Evolutionary conservation across 2,113 vertebrate species (phyloP), one percentile per base, ranked within the genome.

Genomic region (Onychostruthus taczanowskii): DNA sequence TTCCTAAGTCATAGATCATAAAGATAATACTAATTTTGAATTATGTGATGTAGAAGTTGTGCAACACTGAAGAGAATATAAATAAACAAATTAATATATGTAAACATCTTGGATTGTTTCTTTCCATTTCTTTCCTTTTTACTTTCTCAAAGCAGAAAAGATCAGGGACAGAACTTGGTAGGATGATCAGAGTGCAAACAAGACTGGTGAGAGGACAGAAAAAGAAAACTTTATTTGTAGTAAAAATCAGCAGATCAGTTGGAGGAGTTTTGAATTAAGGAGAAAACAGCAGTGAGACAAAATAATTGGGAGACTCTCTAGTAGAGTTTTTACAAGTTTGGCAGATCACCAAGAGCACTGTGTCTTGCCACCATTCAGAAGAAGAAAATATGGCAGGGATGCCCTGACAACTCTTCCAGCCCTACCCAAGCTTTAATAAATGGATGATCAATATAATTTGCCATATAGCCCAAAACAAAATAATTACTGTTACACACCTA

Each of bases 41-140:
- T 81, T 67, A 35, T 92, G 47, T 88, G n/a, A 55, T 81, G 35
- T 81, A 89, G 68, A 86, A 66, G 24, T 83, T 94, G 62, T 68
- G 26, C 2, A 5, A 83, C 31, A 28, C 17, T 88, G 59, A 69
- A 73, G 6, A 53, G 2, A 68, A 20, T 64, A 46, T 72, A 78
- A 97, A 92, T 95, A 96, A 97, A 97, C 78, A 5, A 90, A 84
- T 83, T 92, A 83, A 93, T 95, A 88, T 81, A 85, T 91, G 20
- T 70, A 52, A 81, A 70, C 0, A 30, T 37, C 33, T 83, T 72
- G 72, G 21, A 22, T 81, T 62, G 9, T 86, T 94, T 69, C 20
- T 95, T 87, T 94, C 4, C 2, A 6, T 63, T 74, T 62, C 7
- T 78, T 84, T 80, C n/a, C 15, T 52, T 93, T 76, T 80, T 7